Base-by-base conservation (phyloP, 2,113 vertebrate species). In the Thamnophis sirtalis region DNA sequence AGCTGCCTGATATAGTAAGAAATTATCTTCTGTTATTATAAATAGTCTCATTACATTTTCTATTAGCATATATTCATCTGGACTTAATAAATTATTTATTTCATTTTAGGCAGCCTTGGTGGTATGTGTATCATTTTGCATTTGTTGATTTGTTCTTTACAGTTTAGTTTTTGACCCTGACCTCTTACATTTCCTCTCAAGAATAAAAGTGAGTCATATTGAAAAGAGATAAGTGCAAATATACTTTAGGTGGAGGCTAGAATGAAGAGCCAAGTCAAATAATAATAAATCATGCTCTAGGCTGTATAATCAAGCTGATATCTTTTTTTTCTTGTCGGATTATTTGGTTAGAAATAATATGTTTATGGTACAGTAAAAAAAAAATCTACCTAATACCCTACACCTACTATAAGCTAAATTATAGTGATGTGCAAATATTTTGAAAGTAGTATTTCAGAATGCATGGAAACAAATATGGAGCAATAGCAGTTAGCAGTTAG, bases 11-110 rank as follows among this genome's bases (percentile, higher is more conserved):
- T 85, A 86, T 15, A 93, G 84, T 85, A 94, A 95, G 33, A 28
- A 92, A 86, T 43, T n/a, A 2, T 48, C 58, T 49, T 19, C 89
- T 90, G 91, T 91, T 56, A 93, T 91, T 49, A 85, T n/a, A 68
- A 49, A 91, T 86, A 53, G 54, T 86, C 91, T 50, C 91, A 13
- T 93, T 63, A 88, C 51, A 84, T 89, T 92, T 87, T 87, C n/a
- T 73, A 89, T 93, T 56, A 95, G 88, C 17, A 68, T 90, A 93
- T 93, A 48, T 60, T 26, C 86, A 22, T 86, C 87, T 53, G 22
- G 4, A 87, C 28, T 26, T 58, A 28, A 85, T 54, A 48, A 85
- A 58, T n/a, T 48, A 48, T 85, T 86, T 91, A 26, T 91, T 91
- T 48, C n/a, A 5, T 48, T 58, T n/a, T 58, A 26, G 53, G 33